These are phyloP conservation scores for Jordanella pulchra DNA, from an alignment of 2,797 vertebrate genomes.

Conservation along the genomic window DNA sequence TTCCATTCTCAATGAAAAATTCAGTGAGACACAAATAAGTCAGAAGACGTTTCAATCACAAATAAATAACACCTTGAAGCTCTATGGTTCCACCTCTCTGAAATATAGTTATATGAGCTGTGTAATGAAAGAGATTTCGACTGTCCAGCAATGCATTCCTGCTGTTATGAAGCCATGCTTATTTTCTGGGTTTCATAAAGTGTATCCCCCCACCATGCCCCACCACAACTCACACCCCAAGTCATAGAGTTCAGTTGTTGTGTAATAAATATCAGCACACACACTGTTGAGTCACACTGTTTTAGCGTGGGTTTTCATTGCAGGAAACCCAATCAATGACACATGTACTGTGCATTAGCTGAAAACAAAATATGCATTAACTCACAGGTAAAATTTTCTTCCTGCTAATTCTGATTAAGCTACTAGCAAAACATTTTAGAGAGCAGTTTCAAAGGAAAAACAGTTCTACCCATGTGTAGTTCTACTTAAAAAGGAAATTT, in stretches of 20 bases:
- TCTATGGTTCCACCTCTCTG: constrained; percentile 16
- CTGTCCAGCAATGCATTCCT: not conserved
- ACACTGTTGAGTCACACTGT: not conserved
- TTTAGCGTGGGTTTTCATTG: not conserved
- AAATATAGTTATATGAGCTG: constrained; percentile 22
- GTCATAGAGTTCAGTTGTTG: constrained; percentile 18
- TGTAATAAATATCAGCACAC: constrained; percentile 11
- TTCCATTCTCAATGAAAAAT: constrained; percentile 2
- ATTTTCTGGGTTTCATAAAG: constrained; percentile 12
- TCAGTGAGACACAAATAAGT: constrained; percentile 25
- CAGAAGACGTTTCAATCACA: constrained; percentile 28
- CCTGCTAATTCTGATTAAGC: too few species aligned
- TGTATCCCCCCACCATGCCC: too few species aligned
- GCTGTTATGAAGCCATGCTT: constrained; percentile 9
- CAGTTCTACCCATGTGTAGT: not conserved
- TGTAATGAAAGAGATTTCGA: constrained; percentile 13
- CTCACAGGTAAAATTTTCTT: constrained; percentile 1
- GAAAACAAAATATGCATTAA: constrained; percentile 1
- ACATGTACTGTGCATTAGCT: not conserved
- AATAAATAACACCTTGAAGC: constrained; percentile 22
- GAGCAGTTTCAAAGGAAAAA: not conserved
- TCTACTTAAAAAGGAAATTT: not conserved
- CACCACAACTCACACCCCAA: too few species aligned
- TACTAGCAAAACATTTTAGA: not conserved
- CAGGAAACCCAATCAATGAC: not conserved